Percentiles rank a stretch among this genome's conserved stretches.
Evolutionary conservation across 1,140 invertebrate species (phyloP).

Genomic region (Sarcophaga bullata): DNA sequence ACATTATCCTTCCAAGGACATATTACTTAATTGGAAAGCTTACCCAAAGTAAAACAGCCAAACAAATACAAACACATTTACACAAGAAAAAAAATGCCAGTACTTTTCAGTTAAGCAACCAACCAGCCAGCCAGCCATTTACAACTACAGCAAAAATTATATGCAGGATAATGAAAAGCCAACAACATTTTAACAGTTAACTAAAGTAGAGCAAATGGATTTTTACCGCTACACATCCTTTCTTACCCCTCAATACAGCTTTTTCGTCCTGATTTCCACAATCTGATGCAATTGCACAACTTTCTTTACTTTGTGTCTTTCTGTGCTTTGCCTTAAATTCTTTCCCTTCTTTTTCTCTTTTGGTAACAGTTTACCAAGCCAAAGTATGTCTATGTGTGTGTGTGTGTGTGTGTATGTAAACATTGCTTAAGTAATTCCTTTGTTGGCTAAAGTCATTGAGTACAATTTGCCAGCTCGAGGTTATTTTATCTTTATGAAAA

Average conservation of each 20-base stretch:
- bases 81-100: neutral
- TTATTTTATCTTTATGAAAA: slow-evolving; percentile 8
- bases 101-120: neutral
- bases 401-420: neutral
- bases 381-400: too few species aligned
- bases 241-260: neutral
- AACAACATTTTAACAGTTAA: slow-evolving; percentile 19
- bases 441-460: slow-evolving; percentile 35
- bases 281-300: neutral
- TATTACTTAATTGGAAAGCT: slow-evolving; percentile 62
- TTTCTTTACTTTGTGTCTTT: neutral
- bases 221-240: neutral
- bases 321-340: neutral
- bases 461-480: slow-evolving; percentile 19
- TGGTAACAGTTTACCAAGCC: neutral
- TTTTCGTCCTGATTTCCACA: neutral
- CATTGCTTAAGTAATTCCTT: slow-evolving; percentile 35
- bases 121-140: neutral
- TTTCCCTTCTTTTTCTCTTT: neutral
- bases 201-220: slow-evolving; percentile 23
- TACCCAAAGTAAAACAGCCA: neutral
- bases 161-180: neutral
- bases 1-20: slow-evolving; percentile 65
- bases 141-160: neutral
- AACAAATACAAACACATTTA: neutral